Conservation (phyloP, 2,113 vertebrate species). For the Chionodraco myersi region DNA sequence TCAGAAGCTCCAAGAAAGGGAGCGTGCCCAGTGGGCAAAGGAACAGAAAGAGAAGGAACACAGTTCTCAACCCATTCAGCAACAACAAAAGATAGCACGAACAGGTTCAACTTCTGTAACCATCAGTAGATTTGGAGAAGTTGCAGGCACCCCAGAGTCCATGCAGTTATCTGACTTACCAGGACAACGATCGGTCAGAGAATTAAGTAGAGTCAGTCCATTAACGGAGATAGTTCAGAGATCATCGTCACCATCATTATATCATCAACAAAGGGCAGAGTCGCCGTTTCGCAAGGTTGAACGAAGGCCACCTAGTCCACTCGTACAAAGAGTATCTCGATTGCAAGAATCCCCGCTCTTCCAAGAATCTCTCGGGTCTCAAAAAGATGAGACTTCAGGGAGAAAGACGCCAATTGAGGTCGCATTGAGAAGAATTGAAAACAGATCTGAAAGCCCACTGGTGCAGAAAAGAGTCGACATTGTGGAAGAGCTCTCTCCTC, state of each 20-base stretch:
- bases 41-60: constrained; percentile 70
- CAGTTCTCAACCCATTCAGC: constrained; percentile 59
- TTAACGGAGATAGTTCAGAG: constrained; percentile 76
- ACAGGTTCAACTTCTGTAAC: constrained; percentile 46
- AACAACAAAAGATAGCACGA: constrained; percentile 60
- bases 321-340: constrained; percentile 79
- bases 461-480: constrained; percentile 68
- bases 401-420: constrained; percentile 78
- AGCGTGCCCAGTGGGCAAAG: constrained; percentile 79
- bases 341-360: constrained; percentile 72
- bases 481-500: constrained; percentile 66
- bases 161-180: constrained; percentile 81
- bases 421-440: constrained; percentile 76
- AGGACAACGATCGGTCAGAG: constrained; percentile 76
- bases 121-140: constrained; percentile 53
- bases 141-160: constrained; percentile 72
- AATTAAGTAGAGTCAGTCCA: constrained; percentile 71
- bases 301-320: constrained; percentile 80
- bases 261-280: constrained; percentile 68
- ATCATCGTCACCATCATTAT: constrained; percentile 75
- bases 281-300: constrained; percentile 79
- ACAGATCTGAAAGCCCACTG: constrained; percentile 81
- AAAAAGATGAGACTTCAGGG: constrained; percentile 66
- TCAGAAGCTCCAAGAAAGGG: constrained; percentile 84
- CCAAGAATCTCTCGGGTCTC: constrained; percentile 45